Evolutionary conservation across 2,113 vertebrate species (phyloP).

Genomic region (Gallinago undulata): DNA sequence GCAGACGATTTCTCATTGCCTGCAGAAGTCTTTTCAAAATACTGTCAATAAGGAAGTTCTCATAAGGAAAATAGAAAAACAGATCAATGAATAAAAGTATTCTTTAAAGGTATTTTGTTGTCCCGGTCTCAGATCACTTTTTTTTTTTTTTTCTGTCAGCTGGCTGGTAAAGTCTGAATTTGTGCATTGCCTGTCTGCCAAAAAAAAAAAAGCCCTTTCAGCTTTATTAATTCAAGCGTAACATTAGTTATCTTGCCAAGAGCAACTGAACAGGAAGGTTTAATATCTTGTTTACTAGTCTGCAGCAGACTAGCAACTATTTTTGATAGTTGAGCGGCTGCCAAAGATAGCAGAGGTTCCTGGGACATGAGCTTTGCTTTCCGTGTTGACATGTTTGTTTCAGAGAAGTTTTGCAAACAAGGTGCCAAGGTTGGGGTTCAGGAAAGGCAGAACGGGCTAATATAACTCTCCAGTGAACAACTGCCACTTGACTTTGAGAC

Average conservation of each 20-base stretch:
- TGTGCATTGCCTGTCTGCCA: background rate
- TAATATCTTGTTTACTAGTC: slow-evolving; percentile 57
- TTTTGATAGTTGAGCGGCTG: slow-evolving; percentile 18
- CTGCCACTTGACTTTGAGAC: background rate
- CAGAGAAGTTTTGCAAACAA: background rate
- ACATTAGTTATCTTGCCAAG: slow-evolving; percentile 11
- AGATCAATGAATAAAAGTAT: background rate
- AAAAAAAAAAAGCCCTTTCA: slow-evolving; percentile 5
- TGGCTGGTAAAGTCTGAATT: slow-evolving; percentile 24
- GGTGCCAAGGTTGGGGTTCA: background rate
- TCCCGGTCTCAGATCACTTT: background rate
- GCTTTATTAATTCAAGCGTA: slow-evolving; percentile 40
- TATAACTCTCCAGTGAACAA: background rate
- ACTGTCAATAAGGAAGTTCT: background rate
- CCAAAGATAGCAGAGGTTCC: slow-evolving; percentile 44
- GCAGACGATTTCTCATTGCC: background rate
- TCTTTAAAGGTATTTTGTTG: background rate
- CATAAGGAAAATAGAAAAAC: background rate
- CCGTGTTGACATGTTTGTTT: background rate
- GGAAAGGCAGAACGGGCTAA: background rate
- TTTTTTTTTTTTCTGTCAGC: background rate
- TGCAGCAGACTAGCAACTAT: slow-evolving; percentile 15
- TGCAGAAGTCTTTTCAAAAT: background rate
- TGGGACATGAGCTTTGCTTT: background rate
- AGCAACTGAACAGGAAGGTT: slow-evolving; percentile 46